phyloP scores from a whole-genome alignment of 2,113 vertebrate species.

The Menura novaehollandiae region DNA sequence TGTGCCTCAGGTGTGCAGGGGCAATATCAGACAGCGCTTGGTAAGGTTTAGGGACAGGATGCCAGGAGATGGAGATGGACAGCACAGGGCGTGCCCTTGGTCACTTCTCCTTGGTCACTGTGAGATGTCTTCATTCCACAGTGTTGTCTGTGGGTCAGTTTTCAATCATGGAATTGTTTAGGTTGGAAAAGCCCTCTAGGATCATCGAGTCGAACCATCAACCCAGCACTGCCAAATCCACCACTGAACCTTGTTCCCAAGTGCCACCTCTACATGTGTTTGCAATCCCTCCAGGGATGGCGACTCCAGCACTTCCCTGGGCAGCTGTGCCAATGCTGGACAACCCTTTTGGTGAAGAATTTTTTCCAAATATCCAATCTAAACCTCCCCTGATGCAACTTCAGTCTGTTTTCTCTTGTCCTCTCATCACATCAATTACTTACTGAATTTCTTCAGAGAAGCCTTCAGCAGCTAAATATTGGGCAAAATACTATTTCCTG shows the following conservation, averaged over 20 bases:
- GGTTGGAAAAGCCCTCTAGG: not conserved
- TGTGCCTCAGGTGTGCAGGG: not conserved
- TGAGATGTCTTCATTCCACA: not conserved
- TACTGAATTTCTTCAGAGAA: not conserved
- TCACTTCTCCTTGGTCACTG: not conserved
- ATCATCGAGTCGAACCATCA: fast-evolving
- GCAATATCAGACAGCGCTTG: not conserved
- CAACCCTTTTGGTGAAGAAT: not conserved
- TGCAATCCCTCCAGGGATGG: not conserved
- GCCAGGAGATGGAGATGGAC: not conserved
- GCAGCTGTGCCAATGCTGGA: not conserved
- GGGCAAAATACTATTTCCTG: not conserved
- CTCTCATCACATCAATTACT: not conserved
- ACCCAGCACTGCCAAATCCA: not conserved
- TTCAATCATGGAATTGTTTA: not conserved
- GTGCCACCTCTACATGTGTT: fast-evolving
- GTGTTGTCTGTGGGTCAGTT: not conserved
- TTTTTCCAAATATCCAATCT: not conserved
- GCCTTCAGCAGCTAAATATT: not conserved
- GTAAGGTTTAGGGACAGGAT: not conserved
- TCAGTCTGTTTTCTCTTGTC: not conserved
- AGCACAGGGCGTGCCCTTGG: not conserved
- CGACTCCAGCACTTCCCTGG: not conserved
- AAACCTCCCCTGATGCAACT: not conserved
- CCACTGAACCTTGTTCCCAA: not conserved